phyloP scores from a whole-genome alignment of 2,113 vertebrate species.

The Arenaria interpres region DNA sequence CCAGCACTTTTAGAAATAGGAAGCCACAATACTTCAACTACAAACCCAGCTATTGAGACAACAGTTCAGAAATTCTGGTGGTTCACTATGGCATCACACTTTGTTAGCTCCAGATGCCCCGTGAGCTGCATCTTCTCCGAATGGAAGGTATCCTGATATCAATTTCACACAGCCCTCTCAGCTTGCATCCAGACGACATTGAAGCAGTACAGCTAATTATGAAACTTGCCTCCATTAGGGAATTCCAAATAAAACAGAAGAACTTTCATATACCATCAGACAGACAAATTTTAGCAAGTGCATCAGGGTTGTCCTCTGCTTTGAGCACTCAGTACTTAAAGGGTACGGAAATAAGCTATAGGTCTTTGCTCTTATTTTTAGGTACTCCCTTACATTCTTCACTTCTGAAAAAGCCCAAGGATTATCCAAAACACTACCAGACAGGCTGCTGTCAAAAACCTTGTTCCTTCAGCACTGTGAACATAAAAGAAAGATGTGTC shows the following conservation, averaged over 20 bases:
- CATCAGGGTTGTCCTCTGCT: not conserved
- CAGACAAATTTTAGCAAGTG: not conserved
- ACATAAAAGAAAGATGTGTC: not conserved
- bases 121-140: not conserved
- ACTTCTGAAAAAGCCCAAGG: not conserved
- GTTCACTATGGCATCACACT: not conserved
- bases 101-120: not conserved
- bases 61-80: not conserved
- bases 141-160: not conserved
- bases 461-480: not conserved
- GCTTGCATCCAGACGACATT: not conserved
- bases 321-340: not conserved
- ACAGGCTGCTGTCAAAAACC: not conserved
- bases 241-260: not conserved
- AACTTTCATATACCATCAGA: not conserved
- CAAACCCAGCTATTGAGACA: not conserved
- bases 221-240: not conserved
- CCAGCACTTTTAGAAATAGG: not conserved
- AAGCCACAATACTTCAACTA: not conserved
- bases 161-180: not conserved
- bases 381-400: not conserved
- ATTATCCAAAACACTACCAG: not conserved
- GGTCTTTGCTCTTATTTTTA: not conserved
- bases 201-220: not conserved
- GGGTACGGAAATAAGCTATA: not conserved